Percentiles rank a stretch among this genome's conserved stretches.
phyloP scores from a whole-genome alignment of 2,888 invertebrate species.

The Drosophila subquinaria region DNA sequence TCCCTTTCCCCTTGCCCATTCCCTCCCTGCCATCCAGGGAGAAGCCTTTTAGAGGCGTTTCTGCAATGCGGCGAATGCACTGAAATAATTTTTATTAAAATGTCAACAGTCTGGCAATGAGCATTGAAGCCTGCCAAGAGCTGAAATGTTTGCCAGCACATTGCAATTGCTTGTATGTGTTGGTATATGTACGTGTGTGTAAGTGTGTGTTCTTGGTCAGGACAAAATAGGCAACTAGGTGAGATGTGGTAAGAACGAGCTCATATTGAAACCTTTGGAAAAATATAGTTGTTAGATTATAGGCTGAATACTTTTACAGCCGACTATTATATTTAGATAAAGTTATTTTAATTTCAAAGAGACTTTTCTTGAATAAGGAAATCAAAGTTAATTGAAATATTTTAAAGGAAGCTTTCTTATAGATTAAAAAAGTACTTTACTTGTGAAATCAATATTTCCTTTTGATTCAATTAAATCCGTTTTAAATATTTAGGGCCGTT shows the following conservation, averaged over 20 bases:
- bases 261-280: slow-evolving; percentile 18
- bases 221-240: slow-evolving; percentile 21
- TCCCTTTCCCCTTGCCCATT: not conserved
- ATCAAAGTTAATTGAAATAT: not conserved
- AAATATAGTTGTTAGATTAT: not conserved
- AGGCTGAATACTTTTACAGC: not conserved
- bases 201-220: slow-evolving; percentile 18
- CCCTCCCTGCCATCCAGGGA: not conserved
- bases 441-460: not conserved
- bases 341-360: too few relatives aligned
- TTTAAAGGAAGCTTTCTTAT: not conserved
- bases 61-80: slow-evolving; percentile 76
- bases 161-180: slow-evolving; percentile 41
- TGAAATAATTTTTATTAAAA: slow-evolving; percentile 80
- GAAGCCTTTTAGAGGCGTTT: slow-evolving; percentile 49
- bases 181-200: not conserved
- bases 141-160: slow-evolving; percentile 72
- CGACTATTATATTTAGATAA: not conserved
- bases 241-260: slow-evolving; percentile 1
- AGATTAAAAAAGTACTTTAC: not conserved
- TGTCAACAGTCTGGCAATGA: slow-evolving; percentile 81
- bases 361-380: not conserved
- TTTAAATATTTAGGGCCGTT: too few relatives aligned
- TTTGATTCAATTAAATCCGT: not conserved
- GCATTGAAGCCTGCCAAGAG: slow-evolving; percentile 74